phyloP scores from a whole-genome alignment of 2,888 invertebrate species.

The Cantharis rustica region DNA sequence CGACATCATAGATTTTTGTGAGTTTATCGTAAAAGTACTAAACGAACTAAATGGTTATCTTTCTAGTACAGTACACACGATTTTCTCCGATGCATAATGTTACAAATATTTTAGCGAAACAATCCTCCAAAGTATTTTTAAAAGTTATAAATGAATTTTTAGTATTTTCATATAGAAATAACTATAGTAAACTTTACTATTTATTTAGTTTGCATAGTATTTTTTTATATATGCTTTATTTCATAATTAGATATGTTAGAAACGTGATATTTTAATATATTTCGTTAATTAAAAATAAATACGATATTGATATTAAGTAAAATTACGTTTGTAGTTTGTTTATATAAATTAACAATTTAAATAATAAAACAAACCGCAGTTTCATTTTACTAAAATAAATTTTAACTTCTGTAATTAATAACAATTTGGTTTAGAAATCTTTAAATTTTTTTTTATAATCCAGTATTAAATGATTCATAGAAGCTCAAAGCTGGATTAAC shows the following conservation, averaged over 20 bases:
- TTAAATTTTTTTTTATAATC: background rate
- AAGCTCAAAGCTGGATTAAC: constrained; percentile 4
- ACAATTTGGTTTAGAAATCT: background rate
- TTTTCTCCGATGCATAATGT: background rate
- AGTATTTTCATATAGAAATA: no score
- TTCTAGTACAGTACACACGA: background rate
- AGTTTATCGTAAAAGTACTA: background rate
- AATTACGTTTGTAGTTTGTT: no score
- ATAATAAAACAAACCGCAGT: background rate
- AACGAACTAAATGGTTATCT: background rate
- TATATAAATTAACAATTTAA: background rate
- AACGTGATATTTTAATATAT: no score
- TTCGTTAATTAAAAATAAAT: no score
- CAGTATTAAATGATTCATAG: background rate
- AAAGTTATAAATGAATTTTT: background rate
- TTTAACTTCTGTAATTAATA: background rate
- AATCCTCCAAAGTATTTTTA: background rate
- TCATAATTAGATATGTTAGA: no score
- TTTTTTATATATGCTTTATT: no score
- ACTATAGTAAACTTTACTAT: no score
- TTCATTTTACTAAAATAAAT: background rate
- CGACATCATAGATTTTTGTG: background rate
- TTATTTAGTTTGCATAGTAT: no score
- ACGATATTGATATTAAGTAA: no score
- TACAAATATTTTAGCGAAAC: background rate